A percentile compares a stretch with the other conserved stretches of the same genome.
phyloP scores from a whole-genome alignment of 2,888 invertebrate species.

The Auanema freiburgensis region DNA sequence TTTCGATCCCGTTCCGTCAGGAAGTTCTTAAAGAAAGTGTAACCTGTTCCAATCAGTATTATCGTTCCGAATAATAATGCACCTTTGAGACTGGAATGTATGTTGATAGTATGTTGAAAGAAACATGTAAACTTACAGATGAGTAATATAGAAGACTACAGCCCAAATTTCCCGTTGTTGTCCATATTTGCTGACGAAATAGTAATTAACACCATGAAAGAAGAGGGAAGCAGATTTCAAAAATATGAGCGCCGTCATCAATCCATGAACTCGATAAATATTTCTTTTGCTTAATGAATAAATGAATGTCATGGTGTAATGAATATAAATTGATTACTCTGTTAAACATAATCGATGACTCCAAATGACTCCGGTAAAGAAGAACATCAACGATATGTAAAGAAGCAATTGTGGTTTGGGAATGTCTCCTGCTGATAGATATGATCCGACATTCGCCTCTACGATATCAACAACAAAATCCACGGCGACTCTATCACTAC shows the following conservation, averaged over 20 bases:
- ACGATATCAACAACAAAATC: slow-evolving; percentile 74
- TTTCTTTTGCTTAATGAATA: slow-evolving; percentile 62
- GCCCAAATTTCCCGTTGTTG: slow-evolving; percentile 97
- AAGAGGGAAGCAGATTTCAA: slow-evolving; percentile 80
- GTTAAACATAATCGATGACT: slow-evolving; percentile 79
- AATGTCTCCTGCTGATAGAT: slow-evolving; percentile 77
- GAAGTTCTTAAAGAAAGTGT: slow-evolving; percentile 97
- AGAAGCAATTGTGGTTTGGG: slow-evolving; percentile 89
- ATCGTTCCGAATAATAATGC: slow-evolving; percentile 93
- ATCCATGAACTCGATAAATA: slow-evolving; percentile 89
- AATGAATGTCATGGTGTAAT: background rate
- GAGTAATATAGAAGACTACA: slow-evolving; percentile 93
- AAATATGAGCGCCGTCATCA: slow-evolving; percentile 91
- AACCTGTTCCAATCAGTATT: slow-evolving; percentile 93
- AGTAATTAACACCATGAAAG: slow-evolving; percentile 81
- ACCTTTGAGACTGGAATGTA: slow-evolving; percentile 76
- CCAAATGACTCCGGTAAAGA: slow-evolving; percentile 88
- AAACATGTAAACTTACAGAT: slow-evolving; percentile 75
- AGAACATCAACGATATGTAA: slow-evolving; percentile 85
- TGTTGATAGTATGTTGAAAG: background rate
- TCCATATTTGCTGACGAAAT: slow-evolving; percentile 88
- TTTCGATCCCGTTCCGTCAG: slow-evolving; percentile 93
- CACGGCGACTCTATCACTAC: slow-evolving; percentile 59
- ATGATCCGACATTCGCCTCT: slow-evolving; percentile 75
- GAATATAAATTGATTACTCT: slow-evolving; percentile 48